Conservation (phyloP, 2,113 vertebrate species). For the Microcebus griseorufus region DNA sequence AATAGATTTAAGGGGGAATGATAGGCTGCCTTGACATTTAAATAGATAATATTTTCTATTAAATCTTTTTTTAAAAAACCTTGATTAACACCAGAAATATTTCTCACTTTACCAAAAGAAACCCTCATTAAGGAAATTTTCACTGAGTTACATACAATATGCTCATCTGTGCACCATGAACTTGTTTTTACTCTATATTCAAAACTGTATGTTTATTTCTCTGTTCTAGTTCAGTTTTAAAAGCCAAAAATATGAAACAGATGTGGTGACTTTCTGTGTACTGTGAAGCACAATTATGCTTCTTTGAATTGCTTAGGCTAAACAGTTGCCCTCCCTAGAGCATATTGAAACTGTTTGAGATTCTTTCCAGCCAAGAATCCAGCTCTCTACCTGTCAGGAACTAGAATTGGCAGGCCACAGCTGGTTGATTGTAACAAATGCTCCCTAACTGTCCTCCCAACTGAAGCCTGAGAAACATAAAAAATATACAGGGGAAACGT, state of each 20-base stretch:
- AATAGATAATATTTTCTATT: conserved; percentile 80
- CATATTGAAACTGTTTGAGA: conserved; percentile 80
- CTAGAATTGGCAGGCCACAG: conserved; percentile 85
- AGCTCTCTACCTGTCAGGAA: conserved; percentile 88
- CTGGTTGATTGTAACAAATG: conserved; percentile 80
- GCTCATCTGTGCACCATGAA: conserved; percentile 80
- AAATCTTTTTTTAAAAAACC: conserved; percentile 75
- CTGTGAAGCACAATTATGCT: conserved; percentile 84
- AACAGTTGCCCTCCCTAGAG: conserved; percentile 85
- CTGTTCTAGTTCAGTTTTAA: conserved; percentile 81
- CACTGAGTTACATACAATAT: conserved; percentile 68
- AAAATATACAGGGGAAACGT: conserved; percentile 65
- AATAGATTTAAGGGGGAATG: conserved; percentile 81
- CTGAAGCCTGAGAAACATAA: conserved; percentile 67
- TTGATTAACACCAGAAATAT: conserved; percentile 79
- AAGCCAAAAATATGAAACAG: conserved; percentile 87
- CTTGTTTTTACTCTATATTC: conserved; percentile 79
- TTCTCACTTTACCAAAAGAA: conserved; percentile 78
- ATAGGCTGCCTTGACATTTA: conserved; percentile 79
- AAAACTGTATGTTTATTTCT: conserved; percentile 83
- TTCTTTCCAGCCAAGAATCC: conserved; percentile 83
- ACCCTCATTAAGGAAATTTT: conserved; percentile 83
- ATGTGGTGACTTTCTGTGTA: conserved; percentile 86
- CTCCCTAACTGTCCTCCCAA: conserved; percentile 80
- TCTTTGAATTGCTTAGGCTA: conserved; percentile 87